Evolutionary conservation across 1,140 invertebrate species (phyloP), one percentile per base, ranked within the genome.

Genomic region (Trachelipus rathkii): DNA sequence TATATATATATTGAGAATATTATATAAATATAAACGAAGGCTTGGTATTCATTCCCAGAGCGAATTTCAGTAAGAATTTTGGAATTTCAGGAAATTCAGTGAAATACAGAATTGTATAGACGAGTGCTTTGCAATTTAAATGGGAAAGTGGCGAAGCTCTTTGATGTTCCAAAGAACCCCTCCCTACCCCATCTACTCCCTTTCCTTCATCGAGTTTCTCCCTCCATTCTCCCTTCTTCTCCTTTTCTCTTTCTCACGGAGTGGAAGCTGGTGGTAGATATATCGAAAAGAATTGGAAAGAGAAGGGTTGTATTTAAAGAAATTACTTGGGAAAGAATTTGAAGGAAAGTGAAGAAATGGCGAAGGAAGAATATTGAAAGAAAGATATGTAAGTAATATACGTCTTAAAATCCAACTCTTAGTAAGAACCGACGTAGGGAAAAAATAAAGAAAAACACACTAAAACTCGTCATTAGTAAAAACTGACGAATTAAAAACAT

Each of bases 51-150:
- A 70, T 13, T 23, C 19, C 10, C 23, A 70, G 19, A 24, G n/a
- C 11, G 68, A 70, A 33, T 15, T 13, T 23, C 19, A 24, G 68
- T 11, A 33, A 70, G 68, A 70, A 2, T 23, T 21, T 23, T 11
- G 68, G 68, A 70, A 70, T 23, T 21, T 23, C 19, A 70, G 68
- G 68, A 70, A 33, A 70, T 21, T 23, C 19, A 70, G 68, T 23
- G 68, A 70, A 33, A 70, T 21, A 70, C 19, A 70, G 68, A 70
- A 33, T 23, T 21, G 24, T 21, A 70, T 21, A 70, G 68, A 70
- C 19, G 68, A 33, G 68, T 70, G 19, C 19, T 23, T 21, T 21
- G 68, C 19, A 70, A 70, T 21, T 23, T 21, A 33, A 70, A 70
- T 21, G 68, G 68, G 24, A 70, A 33, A 70, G 68, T 21, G 68